Conservation (phyloP, 2,797 vertebrate genomes). For the Chanos chanos region DNA sequence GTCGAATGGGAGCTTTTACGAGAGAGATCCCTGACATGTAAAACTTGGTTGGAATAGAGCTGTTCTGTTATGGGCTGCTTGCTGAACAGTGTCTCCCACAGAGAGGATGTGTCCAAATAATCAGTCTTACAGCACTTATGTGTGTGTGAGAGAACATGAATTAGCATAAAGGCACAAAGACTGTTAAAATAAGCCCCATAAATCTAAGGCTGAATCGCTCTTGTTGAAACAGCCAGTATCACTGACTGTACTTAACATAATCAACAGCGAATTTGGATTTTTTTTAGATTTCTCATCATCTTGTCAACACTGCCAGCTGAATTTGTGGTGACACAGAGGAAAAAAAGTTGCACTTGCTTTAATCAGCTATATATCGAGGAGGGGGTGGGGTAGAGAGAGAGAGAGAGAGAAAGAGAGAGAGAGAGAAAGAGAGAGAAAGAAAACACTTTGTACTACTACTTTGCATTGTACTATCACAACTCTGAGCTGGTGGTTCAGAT, state of each 20-base stretch:
- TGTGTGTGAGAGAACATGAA: not conserved
- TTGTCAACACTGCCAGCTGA: no score
- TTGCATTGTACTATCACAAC: not conserved
- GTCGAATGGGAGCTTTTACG: conserved; percentile 3
- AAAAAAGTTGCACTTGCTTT: no score
- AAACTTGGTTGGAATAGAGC: conserved; percentile 11
- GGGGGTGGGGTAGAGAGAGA: not conserved
- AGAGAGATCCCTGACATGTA: conserved; percentile 2
- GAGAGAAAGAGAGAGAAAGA: not conserved
- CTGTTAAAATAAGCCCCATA: no score
- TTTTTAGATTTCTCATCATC: no score
- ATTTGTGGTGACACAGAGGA: no score
- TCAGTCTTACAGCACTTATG: not conserved
- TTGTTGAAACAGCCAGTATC: no score
- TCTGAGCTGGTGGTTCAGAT: no score
- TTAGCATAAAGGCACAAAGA: not conserved
- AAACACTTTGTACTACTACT: not conserved
- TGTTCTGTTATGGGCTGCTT: conserved; percentile 10
- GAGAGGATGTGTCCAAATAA: conserved; percentile 1
- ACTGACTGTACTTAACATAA: no score
- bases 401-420: not conserved
- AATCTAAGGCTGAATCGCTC: no score
- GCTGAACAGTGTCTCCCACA: conserved; percentile 8
- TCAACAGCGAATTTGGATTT: no score
- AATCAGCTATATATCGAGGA: not conserved